Evolutionary conservation across 2,113 vertebrate species (phyloP), one percentile per base, ranked within the genome.

Genomic region (Lepisosteus osseus): DNA sequence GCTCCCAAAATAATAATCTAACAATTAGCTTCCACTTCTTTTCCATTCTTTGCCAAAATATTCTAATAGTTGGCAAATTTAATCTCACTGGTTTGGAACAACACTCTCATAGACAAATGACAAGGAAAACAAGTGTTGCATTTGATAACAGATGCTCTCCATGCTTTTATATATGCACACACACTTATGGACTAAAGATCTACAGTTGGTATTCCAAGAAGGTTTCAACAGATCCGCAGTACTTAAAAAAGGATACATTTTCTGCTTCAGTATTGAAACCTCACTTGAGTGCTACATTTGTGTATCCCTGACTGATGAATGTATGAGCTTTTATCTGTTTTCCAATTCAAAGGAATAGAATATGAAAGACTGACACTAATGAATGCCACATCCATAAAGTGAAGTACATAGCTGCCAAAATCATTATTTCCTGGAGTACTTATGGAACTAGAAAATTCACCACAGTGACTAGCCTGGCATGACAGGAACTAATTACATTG

Each of bases 361-460:
- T 71, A 76, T 76, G 75, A 78, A 75, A 68, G 68, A 67, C 61
- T 76, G 75, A 77, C 73, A 76, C 71, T 83, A 77, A 80, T 80
- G 75, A 80, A 76, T 69, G 42, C 29, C 71, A 69, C 72, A 69
- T 70, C 59, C 66, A 67, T 74, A 73, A 71, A 72, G 71, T 74
- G 75, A 78, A 57, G 43, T 61, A 56, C 64, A 55, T 51, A 54
- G 29, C 76, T 79, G 76, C 76, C 72, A 76, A 66, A 67, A 72
- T 78, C 73, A 80, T 79, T 78, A 78, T 76, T 17, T 55, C 54
- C 76, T 65, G 12, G 42, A 47, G 71, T 54, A 65, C 54, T 69
- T 64, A 43, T 69, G 61, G 66, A 74, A 67, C 56, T 14, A 68
- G 70, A 70, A 57, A 71, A 15, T 61, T 64, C 72, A 67, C 68